Base-by-base conservation (phyloP, 92 coral and sea anemone genomes). In the Muricea muricata region DNA sequence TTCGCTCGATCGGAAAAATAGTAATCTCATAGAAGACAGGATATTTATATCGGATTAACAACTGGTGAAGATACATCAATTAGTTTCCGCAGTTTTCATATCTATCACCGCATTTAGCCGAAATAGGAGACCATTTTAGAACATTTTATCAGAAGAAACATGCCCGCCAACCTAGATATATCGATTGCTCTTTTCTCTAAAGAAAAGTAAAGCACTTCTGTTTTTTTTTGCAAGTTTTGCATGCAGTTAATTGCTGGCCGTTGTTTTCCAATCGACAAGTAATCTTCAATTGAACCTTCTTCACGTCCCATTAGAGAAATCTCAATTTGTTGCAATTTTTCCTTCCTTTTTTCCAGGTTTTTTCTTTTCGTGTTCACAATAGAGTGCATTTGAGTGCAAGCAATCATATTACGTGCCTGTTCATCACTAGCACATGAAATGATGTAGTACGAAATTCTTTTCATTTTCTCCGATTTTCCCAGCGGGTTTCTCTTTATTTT, bases 331-430 rank as follows among this genome's bases (percentile, higher is more conserved):
- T 15, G 32, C 12, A 69, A 21, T 1, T 35, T 11, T 35, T 69
- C 39, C 47, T 34, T 29, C 75, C 31, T 69, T 25, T 25, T 63
- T 18, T 63, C 71, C 32, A 63, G 32, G 32, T n/a, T 25, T 31
- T 25, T 63, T 12, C 18, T 65, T 65, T 65, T 65, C 31, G 35
- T n/a, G 18, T 69, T 29, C 25, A 69, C 75, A 29, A 37, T 7
- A 37, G 4, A 18, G 39, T 69, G 75, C 25, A 69, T 20, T 31
- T 69, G 37, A 2, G n/a, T 37, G n/a, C 9, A 18, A 34, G 47
- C 75, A 20, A 69, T 35, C n/a, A 69, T 10, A 37, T 34, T 17
- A 29, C 75, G 75, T n/a, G 75, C 34, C 26, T 69, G 75, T 69
- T 69, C n/a, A 34, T 69, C 75, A 30, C 75, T 37, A 9, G 39